Percentiles rank a stretch among this genome's conserved stretches.
Conservation (phyloP, 2,797 vertebrate genomes). For the Scolopax bukidnonensis region DNA sequence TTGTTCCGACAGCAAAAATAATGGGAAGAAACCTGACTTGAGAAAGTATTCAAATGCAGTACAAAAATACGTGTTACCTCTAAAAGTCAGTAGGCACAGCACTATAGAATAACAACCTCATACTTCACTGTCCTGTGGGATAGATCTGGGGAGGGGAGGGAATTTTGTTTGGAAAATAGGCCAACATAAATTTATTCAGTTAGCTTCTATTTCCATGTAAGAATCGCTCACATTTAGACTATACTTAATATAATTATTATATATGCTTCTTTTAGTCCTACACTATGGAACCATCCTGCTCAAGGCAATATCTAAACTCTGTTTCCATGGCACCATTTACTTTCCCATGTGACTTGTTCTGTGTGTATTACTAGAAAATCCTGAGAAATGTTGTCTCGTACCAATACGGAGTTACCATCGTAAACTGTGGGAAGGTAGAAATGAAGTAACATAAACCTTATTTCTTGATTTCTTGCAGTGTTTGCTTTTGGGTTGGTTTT, state of each 20-base stretch:
- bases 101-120: neutral
- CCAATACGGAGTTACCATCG: neutral
- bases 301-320: neutral
- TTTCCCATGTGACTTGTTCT: neutral
- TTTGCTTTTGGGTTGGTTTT: neutral
- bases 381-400: neutral
- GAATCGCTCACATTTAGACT: neutral
- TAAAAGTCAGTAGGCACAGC: neutral
- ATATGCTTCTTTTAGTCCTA: neutral
- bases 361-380: neutral
- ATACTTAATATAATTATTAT: neutral
- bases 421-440: neutral
- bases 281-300: neutral
- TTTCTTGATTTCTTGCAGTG: neutral
- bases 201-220: neutral
- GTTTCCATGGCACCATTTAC: slow-evolving; percentile 44
- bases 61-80: neutral
- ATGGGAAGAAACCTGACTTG: neutral
- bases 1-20: neutral
- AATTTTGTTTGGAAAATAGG: neutral
- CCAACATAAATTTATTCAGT: neutral
- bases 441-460: neutral
- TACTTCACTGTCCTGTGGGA: neutral
- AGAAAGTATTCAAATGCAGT: neutral
- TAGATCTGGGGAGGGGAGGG: fast-evolving